Evolutionary conservation across 2,888 invertebrate species (phyloP).

Genomic region (Aleiodes testaceus): DNA sequence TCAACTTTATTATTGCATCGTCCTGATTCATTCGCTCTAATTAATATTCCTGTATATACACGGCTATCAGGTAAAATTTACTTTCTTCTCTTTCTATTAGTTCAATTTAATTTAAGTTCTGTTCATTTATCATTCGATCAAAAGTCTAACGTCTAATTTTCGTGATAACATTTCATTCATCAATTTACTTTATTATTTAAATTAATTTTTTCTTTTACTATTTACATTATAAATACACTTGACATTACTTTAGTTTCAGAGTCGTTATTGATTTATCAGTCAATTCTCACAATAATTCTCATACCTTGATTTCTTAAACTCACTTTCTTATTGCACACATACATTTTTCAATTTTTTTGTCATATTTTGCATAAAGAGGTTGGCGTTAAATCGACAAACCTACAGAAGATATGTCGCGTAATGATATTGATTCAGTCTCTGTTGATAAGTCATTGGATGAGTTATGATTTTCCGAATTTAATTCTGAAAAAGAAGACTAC

Average conservation of each 20-base stretch:
- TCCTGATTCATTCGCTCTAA: slow-evolving; percentile 37
- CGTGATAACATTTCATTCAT: slow-evolving; percentile 14
- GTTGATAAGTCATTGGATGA: slow-evolving; percentile 8
- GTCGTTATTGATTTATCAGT: slow-evolving; percentile 18
- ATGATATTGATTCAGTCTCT: slow-evolving; percentile 37
- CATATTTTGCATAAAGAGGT: slow-evolving; percentile 11
- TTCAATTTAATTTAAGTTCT: slow-evolving; percentile 16
- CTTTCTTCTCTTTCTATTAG: slow-evolving; percentile 19
- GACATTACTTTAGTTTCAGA: slow-evolving; percentile 33
- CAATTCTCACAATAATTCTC: slow-evolving; percentile 13
- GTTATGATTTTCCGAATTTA: slow-evolving; percentile 4
- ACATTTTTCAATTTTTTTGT: slow-evolving; percentile 21
- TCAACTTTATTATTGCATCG: slow-evolving; percentile 28
- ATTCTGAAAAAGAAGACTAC: slow-evolving; percentile 57
- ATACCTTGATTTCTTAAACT: slow-evolving; percentile 17
- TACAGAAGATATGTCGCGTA: slow-evolving; percentile 36
- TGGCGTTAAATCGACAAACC: slow-evolving; percentile 22
- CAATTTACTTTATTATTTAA: slow-evolving; percentile 25
- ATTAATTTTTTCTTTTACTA: slow-evolving; percentile 35
- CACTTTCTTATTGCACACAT: slow-evolving; percentile 41
- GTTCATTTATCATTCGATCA: slow-evolving; percentile 33
- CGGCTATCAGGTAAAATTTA: slow-evolving; percentile 27
- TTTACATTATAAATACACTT: slow-evolving; percentile 46
- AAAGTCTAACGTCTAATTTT: slow-evolving; percentile 24
- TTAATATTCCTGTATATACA: slow-evolving; percentile 33